Evolutionary conservation across 2,888 invertebrate species (phyloP).

Genomic region (Unio delphinus): DNA sequence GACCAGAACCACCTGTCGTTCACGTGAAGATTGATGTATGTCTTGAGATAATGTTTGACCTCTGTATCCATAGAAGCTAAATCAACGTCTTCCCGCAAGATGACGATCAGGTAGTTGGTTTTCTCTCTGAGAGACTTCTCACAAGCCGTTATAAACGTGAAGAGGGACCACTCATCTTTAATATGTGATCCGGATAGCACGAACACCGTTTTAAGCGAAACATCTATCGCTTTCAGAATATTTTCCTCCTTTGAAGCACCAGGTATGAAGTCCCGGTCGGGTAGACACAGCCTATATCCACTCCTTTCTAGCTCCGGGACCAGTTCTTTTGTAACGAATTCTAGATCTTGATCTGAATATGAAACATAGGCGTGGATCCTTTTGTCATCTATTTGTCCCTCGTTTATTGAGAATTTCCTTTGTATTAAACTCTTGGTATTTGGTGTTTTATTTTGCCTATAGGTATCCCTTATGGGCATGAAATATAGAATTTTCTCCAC

Average conservation of each 20-base stretch:
- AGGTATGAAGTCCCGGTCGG: slow-evolving; percentile 43
- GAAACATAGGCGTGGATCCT: slow-evolving; percentile 38
- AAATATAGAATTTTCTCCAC: slow-evolving; percentile 37
- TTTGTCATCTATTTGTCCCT: slow-evolving; percentile 23
- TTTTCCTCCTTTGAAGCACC: slow-evolving; percentile 47
- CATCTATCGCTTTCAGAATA: slow-evolving; percentile 32
- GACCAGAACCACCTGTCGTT: slow-evolving; percentile 22
- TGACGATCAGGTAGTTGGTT: slow-evolving; percentile 39
- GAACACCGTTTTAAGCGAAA: slow-evolving; percentile 31
- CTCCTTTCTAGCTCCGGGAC: slow-evolving; percentile 25
- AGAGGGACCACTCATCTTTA: slow-evolving; percentile 43
- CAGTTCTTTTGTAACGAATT: slow-evolving; percentile 29
- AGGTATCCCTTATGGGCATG: slow-evolving; percentile 25
- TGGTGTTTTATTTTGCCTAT: slow-evolving; percentile 6
- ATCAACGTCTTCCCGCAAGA: slow-evolving; percentile 22
- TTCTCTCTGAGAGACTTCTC: slow-evolving; percentile 39
- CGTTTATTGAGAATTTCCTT: slow-evolving; percentile 25
- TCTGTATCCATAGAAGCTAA: slow-evolving; percentile 18
- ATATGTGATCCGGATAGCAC: slow-evolving; percentile 28
- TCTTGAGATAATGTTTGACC: slow-evolving; percentile 31
- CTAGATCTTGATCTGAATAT: slow-evolving; percentile 33
- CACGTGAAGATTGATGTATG: slow-evolving; percentile 25
- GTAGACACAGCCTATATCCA: slow-evolving; percentile 29
- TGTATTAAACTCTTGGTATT: slow-evolving; percentile 16
- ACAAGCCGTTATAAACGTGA: slow-evolving; percentile 35